Percentiles rank a stretch among this genome's conserved stretches.
These are phyloP conservation scores for Uromys caudimaculatus DNA, from an alignment of 2,797 vertebrate genomes.

Conservation along the genomic window DNA sequence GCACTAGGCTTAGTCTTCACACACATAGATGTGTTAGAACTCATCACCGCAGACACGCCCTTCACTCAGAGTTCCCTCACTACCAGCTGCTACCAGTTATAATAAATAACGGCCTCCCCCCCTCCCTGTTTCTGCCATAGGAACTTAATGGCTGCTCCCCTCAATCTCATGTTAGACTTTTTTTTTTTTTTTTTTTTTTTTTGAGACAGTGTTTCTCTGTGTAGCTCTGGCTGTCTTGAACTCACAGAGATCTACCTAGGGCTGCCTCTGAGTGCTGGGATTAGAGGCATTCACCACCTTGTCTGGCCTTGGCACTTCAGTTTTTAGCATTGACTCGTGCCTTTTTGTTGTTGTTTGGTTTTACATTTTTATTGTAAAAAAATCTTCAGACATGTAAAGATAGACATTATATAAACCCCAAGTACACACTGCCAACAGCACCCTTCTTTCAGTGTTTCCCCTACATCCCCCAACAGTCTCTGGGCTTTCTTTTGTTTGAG, in stretches of 20 bases:
- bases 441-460: neutral
- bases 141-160: neutral
- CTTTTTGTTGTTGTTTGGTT: neutral
- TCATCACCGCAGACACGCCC: neutral
- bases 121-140: neutral
- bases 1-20: neutral
- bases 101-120: too few relatives aligned
- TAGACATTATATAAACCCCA: neutral
- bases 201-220: neutral
- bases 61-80: neutral
- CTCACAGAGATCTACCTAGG: neutral
- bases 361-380: neutral
- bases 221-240: neutral
- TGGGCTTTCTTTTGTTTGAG: neutral
- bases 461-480: neutral
- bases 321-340: neutral
- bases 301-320: neutral
- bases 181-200: neutral
- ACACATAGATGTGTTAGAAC: neutral
- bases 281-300: neutral
- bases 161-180: neutral
- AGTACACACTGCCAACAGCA: neutral
- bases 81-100: neutral
- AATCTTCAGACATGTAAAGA: neutral
- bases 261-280: neutral